Evolutionary conservation across 2,888 invertebrate genomes (phyloP).

Genomic region (Dicyrtoma fusca): DNA sequence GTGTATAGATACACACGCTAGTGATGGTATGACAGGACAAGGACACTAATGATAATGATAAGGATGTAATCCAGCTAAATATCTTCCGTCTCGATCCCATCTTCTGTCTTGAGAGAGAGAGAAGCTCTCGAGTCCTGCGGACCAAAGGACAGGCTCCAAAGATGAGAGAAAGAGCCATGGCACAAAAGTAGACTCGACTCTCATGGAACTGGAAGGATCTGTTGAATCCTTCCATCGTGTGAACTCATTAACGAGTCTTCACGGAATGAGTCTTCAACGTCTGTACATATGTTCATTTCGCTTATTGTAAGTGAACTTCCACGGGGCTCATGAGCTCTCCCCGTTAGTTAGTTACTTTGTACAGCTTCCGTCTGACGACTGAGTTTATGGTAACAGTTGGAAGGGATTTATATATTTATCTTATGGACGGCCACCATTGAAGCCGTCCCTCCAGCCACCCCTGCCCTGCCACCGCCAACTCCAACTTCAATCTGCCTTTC

Average conservation of each 20-base stretch:
- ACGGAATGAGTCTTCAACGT: constrained; percentile 34
- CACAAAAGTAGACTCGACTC: neutral
- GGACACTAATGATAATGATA: constrained; percentile 5
- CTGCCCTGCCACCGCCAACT: neutral
- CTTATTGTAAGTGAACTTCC: too few species aligned
- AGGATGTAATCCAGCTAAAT: constrained; percentile 18
- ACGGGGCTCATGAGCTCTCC: too few species aligned
- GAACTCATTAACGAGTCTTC: constrained; percentile 35
- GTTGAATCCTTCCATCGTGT: constrained; percentile 22
- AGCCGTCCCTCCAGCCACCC: neutral
- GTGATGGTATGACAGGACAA: constrained; percentile 3
- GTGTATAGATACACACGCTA: neutral
- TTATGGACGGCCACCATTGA: neutral
- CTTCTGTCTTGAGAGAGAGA: neutral
- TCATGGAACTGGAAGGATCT: neutral
- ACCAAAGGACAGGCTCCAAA: constrained; percentile 18
- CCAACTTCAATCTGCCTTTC: neutral
- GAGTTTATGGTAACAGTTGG: constrained; percentile 31
- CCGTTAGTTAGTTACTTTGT: constrained; percentile 28
- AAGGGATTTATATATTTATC: constrained; percentile 35
- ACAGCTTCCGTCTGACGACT: neutral
- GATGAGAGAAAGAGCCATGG: neutral
- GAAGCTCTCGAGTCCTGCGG: too few species aligned
- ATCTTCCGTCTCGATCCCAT: constrained; percentile 1
- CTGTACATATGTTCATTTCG: neutral